Evolutionary conservation across 2,888 invertebrate genomes (phyloP).

Genomic region (Oligia strigilis): DNA sequence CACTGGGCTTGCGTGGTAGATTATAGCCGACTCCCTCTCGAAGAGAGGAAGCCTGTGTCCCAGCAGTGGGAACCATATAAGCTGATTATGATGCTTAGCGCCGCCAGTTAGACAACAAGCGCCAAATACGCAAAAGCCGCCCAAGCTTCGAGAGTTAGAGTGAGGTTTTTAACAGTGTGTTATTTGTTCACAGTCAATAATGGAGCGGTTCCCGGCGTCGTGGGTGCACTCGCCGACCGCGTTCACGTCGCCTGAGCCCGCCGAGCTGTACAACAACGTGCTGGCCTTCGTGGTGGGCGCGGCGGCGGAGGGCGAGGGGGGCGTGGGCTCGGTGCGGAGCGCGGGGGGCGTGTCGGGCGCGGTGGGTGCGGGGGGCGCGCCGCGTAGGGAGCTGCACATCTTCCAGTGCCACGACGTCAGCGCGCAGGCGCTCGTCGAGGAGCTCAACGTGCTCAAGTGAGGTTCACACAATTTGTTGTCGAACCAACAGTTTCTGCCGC

Average conservation of each 20-base stretch:
- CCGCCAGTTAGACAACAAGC: no score
- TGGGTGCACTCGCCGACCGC: constrained; percentile 99
- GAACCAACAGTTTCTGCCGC: no score
- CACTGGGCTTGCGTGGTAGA: no score
- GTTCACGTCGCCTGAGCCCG: constrained; percentile 98
- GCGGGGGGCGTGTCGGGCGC: constrained; percentile 71
- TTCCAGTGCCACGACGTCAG: constrained; percentile 95
- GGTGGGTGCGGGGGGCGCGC: constrained; percentile 75
- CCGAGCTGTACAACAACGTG: constrained; percentile 99
- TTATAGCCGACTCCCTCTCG: no score
- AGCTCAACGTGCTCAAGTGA: constrained; percentile 93
- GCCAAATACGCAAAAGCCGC: no score
- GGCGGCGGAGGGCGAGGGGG: constrained; percentile 79
- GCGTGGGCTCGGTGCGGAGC: constrained; percentile 71
- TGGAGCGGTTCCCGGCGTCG: constrained; percentile 98
- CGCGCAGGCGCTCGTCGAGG: constrained; percentile 95
- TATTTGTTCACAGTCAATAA: constrained; percentile 93
- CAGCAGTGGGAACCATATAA: no score
- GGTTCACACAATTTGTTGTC: constrained; percentile 34
- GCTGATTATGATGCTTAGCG: no score
- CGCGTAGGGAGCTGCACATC: constrained; percentile 98
- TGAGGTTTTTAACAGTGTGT: neutral
- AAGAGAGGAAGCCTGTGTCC: no score
- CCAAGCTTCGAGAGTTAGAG: neutral
- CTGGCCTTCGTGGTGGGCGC: constrained; percentile 98